Percentiles rank a stretch among this genome's conserved stretches.
Evolutionary conservation across 2,888 invertebrate genomes (phyloP).

Genomic region (Phyllotreta cruciferae): DNA sequence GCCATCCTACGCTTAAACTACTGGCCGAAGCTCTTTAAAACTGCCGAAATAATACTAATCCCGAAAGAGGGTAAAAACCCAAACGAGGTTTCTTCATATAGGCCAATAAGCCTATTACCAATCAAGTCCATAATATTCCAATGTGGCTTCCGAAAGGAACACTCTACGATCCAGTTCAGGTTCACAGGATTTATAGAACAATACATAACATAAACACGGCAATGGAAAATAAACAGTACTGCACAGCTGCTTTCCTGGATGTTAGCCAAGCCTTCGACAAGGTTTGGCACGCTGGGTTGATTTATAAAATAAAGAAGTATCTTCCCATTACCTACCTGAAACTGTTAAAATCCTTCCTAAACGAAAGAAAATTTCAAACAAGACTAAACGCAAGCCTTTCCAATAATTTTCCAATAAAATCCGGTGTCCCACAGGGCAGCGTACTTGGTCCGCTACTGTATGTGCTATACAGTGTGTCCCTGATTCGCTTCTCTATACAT

Average conservation of each 20-base stretch:
- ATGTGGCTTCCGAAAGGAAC: not conserved
- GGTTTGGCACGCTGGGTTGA: no score
- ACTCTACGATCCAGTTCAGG: not conserved
- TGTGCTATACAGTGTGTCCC: no score
- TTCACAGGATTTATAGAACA: no score
- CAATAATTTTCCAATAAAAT: no score
- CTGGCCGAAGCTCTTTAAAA: conserved; percentile 19
- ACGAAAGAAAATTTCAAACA: conserved; percentile 2
- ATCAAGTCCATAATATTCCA: conserved; percentile 12
- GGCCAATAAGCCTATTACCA: conserved; percentile 10
- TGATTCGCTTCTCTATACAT: not conserved
- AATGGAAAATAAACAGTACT: not conserved
- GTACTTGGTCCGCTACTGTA: no score
- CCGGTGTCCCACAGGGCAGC: no score
- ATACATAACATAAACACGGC: not conserved
- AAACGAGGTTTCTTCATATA: conserved; percentile 13
- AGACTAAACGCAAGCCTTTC: conserved; percentile 4
- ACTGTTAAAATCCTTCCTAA: not conserved
- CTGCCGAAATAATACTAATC: conserved; percentile 25
- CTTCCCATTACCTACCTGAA: not conserved
- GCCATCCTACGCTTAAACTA: conserved; percentile 9
- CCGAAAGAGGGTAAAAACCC: no score
- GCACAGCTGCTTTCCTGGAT: no score
- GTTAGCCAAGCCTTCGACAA: conserved; percentile 24
- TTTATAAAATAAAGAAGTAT: conserved; percentile 10